Percentiles rank a stretch among this genome's conserved stretches.
Conservation (phyloP, 2,797 vertebrate genomes). For the Chrysolophus pictus region DNA sequence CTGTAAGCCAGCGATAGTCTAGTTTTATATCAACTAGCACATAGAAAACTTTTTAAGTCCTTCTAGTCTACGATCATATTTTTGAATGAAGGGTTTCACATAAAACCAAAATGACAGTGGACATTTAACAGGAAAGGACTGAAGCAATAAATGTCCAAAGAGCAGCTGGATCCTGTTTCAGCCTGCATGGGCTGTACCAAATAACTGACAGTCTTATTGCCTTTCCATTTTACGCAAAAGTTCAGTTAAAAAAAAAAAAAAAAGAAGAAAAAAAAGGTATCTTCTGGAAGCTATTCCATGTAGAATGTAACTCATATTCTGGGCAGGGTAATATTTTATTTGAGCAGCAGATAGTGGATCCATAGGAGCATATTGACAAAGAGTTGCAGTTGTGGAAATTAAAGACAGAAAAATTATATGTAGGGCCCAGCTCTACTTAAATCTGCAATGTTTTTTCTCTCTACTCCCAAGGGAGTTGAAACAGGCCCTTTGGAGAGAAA, state of each 20-base stretch:
- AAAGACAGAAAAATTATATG: slow-evolving; percentile 11
- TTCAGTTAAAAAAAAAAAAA: neutral
- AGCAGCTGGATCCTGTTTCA: slow-evolving; percentile 71
- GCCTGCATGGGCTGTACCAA: slow-evolving; percentile 33
- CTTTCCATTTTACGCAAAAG: slow-evolving; percentile 54
- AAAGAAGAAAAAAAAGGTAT: neutral
- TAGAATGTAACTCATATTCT: slow-evolving; percentile 16
- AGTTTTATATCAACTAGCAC: neutral
- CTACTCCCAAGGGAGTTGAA: neutral
- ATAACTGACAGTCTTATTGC: slow-evolving; percentile 64
- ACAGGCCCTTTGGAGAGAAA: neutral
- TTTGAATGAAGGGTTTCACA: slow-evolving; percentile 48
- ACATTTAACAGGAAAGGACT: slow-evolving; percentile 66
- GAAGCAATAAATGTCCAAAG: slow-evolving; percentile 67
- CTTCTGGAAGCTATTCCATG: slow-evolving; percentile 44
- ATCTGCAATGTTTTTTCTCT: neutral
- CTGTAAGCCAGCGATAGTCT: neutral
- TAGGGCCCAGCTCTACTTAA: neutral
- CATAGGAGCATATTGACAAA: neutral
- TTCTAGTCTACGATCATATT: slow-evolving; percentile 40
- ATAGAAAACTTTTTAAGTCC: neutral
- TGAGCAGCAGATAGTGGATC: neutral
- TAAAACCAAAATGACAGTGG: slow-evolving; percentile 66
- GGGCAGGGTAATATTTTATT: slow-evolving; percentile 4
- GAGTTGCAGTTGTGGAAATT: slow-evolving; percentile 24